Conservation (phyloP, 2,113 vertebrate genomes). For the Empidonax traillii region DNA sequence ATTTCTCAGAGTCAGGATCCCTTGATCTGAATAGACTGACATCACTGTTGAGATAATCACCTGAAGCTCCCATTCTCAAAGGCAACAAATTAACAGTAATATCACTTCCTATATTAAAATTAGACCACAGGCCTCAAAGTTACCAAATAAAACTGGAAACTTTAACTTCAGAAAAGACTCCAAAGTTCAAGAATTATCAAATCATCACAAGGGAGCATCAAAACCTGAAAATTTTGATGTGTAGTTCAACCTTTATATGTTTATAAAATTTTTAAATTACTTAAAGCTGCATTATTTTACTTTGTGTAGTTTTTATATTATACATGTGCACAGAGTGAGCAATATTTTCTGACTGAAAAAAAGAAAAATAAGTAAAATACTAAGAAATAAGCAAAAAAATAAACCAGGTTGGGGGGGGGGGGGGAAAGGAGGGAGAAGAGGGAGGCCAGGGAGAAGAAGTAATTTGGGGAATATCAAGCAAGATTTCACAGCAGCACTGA, state of each 20-base stretch:
- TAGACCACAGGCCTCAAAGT: background rate
- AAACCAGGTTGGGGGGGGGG: background rate
- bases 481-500: background rate
- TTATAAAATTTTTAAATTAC: background rate
- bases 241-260: background rate
- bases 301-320: background rate
- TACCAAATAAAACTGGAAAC: background rate
- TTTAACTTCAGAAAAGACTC: background rate
- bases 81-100: background rate
- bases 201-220: background rate
- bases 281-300: background rate
- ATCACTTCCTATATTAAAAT: background rate
- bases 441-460: fast-evolving
- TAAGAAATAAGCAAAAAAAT: background rate
- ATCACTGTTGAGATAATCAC: fast-evolving
- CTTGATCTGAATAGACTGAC: background rate
- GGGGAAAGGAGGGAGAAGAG: background rate
- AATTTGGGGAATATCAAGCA: background rate
- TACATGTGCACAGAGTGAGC: background rate
- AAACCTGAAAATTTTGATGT: background rate
- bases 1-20: background rate
- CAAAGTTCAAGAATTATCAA: background rate
- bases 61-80: background rate
- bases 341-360: background rate
- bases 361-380: background rate